A percentile compares a stretch with the other conserved stretches of the same genome.
These are phyloP conservation scores for Halisarca cf. caerulea DNA, from an alignment of 37 sponge, comb jelly and placozoan species.

Conservation along the genomic window DNA sequence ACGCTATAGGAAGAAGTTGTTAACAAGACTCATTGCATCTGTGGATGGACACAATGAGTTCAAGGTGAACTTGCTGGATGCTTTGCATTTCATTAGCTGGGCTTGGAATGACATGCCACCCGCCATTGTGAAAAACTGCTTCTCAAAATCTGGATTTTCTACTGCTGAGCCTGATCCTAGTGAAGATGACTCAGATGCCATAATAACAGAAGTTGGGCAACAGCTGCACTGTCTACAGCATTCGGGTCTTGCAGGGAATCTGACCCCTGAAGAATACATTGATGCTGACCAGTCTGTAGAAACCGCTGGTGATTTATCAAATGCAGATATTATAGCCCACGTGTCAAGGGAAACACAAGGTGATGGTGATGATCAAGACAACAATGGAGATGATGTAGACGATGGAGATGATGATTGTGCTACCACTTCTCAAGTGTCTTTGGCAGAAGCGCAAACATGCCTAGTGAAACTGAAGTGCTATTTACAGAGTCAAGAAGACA, in stretches of 20 bases:
- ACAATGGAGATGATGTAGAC: not conserved
- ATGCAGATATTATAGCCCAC: not conserved
- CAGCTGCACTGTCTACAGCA: conserved; percentile 16
- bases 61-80: too few relatives aligned
- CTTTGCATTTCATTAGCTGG: too few relatives aligned
- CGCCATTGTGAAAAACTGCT: too few relatives aligned
- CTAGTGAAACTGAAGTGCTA: not conserved
- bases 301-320: not conserved
- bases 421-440: not conserved
- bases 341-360: not conserved
- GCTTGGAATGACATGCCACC: too few relatives aligned
- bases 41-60: too few relatives aligned
- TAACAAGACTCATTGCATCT: too few relatives aligned
- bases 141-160: too few relatives aligned
- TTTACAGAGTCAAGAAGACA: not conserved
- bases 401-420: not conserved
- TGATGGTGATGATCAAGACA: not conserved
- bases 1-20: too few relatives aligned
- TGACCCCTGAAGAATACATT: not conserved
- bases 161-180: too few relatives aligned
- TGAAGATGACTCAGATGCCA: too few relatives aligned
- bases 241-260: not conserved
- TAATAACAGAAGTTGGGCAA: not conserved
- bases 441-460: not conserved
- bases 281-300: not conserved